Conservation (phyloP, 2,888 invertebrate species). For the Amphipyra tragopoginis region DNA sequence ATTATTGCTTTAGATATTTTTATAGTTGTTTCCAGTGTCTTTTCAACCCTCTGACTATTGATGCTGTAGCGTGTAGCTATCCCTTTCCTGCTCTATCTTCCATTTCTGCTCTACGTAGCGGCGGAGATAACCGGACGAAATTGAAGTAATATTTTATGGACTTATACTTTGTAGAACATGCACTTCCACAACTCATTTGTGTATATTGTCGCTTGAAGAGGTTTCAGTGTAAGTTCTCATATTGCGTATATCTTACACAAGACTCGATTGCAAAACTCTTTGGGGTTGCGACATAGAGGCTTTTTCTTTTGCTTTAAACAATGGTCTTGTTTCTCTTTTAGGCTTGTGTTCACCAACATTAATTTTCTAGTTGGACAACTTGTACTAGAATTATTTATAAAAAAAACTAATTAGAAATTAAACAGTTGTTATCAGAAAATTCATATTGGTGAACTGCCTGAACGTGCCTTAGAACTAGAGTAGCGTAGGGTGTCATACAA, state of each 20-base stretch:
- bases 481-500: no score
- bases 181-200: conserved; percentile 56
- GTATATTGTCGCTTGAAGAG: conserved; percentile 45
- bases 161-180: conserved; percentile 48
- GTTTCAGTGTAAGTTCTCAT: conserved; percentile 44
- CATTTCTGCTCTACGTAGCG: conserved; percentile 41
- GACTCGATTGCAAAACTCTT: conserved; percentile 46
- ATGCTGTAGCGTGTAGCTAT: conserved; percentile 59
- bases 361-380: no score
- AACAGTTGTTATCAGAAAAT: no score
- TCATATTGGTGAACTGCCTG: no score
- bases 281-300: conserved; percentile 38
- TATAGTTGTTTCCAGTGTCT: conserved; percentile 40
- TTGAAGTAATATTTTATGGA: conserved; percentile 53
- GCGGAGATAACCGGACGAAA: conserved; percentile 42
- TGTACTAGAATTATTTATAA: no score
- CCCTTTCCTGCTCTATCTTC: conserved; percentile 56
- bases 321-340: conserved; percentile 1
- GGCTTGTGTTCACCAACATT: no score
- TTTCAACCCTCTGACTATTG: conserved; percentile 54
- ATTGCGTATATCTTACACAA: conserved; percentile 50
- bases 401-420: no score
- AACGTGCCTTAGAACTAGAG: no score
- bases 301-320: conserved; percentile 43
- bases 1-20: conserved; percentile 19